A percentile compares a stretch with the other conserved stretches of the same genome.
Evolutionary conservation across 2,888 invertebrate genomes (phyloP).

Genomic region (Steromphala cineraria): DNA sequence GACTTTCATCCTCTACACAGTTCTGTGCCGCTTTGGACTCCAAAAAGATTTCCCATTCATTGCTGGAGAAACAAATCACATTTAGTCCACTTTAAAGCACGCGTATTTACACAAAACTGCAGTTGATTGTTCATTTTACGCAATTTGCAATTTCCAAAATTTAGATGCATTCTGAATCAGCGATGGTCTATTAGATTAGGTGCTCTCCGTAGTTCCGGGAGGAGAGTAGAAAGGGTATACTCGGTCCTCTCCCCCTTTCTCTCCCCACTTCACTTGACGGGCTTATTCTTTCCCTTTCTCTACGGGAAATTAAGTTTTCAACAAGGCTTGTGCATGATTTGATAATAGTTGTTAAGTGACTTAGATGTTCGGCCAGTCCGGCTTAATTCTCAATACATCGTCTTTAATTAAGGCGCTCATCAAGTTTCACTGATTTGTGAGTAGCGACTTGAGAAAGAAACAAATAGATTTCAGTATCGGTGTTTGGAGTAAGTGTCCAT

Average conservation of each 20-base stretch:
- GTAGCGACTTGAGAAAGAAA: too few relatives aligned
- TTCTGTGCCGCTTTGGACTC: background rate
- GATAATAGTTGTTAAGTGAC: conserved; percentile 9
- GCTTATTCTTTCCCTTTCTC: conserved; percentile 9
- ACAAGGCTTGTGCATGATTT: conserved; percentile 6
- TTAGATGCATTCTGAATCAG: conserved; percentile 3
- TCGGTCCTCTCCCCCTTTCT: background rate
- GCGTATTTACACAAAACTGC: conserved; percentile 21
- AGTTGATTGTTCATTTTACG: conserved; percentile 18
- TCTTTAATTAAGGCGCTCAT: conserved; percentile 2
- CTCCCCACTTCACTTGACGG: background rate
- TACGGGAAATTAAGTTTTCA: conserved; percentile 11
- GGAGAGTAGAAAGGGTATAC: background rate
- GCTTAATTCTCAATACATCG: background rate
- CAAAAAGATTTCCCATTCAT: background rate
- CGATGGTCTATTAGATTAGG: conserved; percentile 12
- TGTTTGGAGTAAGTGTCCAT: too few relatives aligned
- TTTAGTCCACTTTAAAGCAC: conserved; percentile 4
- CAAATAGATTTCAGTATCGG: too few relatives aligned
- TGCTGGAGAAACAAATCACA: background rate
- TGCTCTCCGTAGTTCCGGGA: background rate
- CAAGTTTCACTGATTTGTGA: background rate
- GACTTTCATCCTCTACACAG: conserved; percentile 3
- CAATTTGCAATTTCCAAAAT: conserved; percentile 21
- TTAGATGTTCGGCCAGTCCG: conserved; percentile 16